Conservation (phyloP, 2,113 vertebrate species). For the Pavo muticus region DNA sequence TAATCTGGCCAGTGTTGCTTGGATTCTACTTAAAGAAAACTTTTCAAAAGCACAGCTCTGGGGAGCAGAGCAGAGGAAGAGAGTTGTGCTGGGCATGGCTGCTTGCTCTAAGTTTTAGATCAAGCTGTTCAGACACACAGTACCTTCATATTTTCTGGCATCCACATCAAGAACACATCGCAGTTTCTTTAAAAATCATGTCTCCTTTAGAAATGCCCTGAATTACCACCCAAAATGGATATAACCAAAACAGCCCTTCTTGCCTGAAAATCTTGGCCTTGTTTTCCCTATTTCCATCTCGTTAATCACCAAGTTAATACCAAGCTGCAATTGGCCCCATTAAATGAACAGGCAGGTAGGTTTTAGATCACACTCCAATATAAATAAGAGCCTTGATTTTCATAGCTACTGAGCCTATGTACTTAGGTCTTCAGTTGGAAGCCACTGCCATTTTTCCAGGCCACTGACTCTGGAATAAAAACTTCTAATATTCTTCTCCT, state of each 20-base stretch:
- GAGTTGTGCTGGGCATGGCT: accelerated
- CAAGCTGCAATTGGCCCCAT: neutral
- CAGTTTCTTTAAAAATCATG: neutral
- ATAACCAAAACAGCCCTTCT: neutral
- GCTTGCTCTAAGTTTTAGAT: neutral
- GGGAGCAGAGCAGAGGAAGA: neutral
- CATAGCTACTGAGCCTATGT: neutral
- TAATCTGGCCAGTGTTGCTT: constrained; percentile 13
- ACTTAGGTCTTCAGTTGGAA: neutral
- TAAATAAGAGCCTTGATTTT: neutral
- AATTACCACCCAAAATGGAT: neutral
- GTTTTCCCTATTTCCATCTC: neutral
- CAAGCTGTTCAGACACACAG: accelerated
- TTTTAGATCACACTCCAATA: neutral
- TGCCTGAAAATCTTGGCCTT: neutral
- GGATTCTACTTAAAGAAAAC: neutral
- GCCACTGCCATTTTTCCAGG: neutral
- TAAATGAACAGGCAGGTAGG: neutral
- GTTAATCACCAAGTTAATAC: neutral
- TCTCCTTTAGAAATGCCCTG: neutral
- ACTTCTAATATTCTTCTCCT: neutral
- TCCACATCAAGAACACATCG: neutral
- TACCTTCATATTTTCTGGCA: neutral
- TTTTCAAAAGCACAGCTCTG: accelerated
- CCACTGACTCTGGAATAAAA: neutral